A percentile compares a stretch with the other conserved stretches of the same genome.
Evolutionary conservation across 1,140 invertebrate species (phyloP).

Genomic region (Drosophila punjabiensis): DNA sequence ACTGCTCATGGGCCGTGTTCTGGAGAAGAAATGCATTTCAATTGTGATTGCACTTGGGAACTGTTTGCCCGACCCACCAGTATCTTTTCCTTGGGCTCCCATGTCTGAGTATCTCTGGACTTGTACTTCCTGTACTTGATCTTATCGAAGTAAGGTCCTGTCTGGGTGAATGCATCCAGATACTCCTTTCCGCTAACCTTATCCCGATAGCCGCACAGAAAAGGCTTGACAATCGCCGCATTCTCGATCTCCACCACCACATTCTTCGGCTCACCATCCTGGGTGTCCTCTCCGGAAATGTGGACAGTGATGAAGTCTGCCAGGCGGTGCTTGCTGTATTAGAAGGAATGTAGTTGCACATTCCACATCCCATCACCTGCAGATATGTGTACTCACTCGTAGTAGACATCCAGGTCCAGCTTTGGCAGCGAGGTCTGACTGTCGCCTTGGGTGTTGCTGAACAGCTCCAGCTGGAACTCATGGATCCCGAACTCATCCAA

Average conservation of each 20-base stretch:
- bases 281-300: slow-evolving; percentile 78
- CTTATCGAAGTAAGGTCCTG: slow-evolving; percentile 86
- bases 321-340: slow-evolving; percentile 72
- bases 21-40: slow-evolving; percentile 12
- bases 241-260: slow-evolving; percentile 87
- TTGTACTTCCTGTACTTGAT: slow-evolving; percentile 70
- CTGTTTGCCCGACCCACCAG: slow-evolving; percentile 42
- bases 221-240: slow-evolving; percentile 86
- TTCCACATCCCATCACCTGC: too few species aligned
- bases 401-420: slow-evolving; percentile 75
- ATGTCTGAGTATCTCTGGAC: slow-evolving; percentile 80
- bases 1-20: slow-evolving; percentile 79
- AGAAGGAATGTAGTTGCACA: background rate
- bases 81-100: slow-evolving; percentile 68
- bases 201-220: slow-evolving; percentile 87
- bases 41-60: too few species aligned
- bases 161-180: slow-evolving; percentile 88
- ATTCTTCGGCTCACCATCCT: slow-evolving; percentile 78
- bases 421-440: slow-evolving; percentile 19
- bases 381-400: slow-evolving; percentile 64
- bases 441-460: background rate
- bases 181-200: slow-evolving; percentile 86
- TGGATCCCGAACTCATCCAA: slow-evolving; percentile 80
- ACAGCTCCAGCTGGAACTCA: slow-evolving; percentile 62
- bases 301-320: slow-evolving; percentile 86